Conservation (phyloP, 2,113 vertebrate species). For the Platanista minor region DNA sequence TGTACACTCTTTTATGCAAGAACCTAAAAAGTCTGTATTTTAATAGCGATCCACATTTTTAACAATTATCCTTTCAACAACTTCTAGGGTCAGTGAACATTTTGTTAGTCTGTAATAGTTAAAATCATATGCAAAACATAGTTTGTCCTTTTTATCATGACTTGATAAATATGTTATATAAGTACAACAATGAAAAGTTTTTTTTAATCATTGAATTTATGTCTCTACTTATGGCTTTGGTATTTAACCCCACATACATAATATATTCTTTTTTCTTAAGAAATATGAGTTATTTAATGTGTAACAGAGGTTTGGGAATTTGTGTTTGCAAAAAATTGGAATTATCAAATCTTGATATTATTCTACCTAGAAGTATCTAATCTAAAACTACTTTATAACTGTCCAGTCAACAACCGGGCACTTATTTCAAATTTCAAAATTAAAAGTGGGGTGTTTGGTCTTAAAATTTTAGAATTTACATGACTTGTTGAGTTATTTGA, state of each 20-base stretch:
- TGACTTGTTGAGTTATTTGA: background rate
- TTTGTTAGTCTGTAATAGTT: background rate
- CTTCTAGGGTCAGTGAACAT: background rate
- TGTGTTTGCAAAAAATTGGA: background rate
- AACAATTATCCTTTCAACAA: background rate
- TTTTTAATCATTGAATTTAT: background rate
- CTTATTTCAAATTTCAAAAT: conserved; percentile 27
- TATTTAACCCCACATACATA: conserved; percentile 1
- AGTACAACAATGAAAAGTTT: background rate
- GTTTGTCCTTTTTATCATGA: background rate
- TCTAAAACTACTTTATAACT: background rate
- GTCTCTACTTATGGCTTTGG: background rate
- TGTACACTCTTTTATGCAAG: background rate
- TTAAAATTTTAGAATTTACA: background rate
- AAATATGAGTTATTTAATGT: background rate
- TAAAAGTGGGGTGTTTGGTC: background rate
- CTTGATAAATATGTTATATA: background rate
- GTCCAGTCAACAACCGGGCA: background rate
- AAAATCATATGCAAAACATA: background rate
- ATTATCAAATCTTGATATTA: background rate
- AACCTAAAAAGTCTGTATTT: background rate
- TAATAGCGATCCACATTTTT: background rate
- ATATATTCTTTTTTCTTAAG: conserved; percentile 26
- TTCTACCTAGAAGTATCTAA: background rate
- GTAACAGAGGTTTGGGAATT: background rate